Conservation (phyloP, 2,797 vertebrate species). For the Xenopus petersii region DNA sequence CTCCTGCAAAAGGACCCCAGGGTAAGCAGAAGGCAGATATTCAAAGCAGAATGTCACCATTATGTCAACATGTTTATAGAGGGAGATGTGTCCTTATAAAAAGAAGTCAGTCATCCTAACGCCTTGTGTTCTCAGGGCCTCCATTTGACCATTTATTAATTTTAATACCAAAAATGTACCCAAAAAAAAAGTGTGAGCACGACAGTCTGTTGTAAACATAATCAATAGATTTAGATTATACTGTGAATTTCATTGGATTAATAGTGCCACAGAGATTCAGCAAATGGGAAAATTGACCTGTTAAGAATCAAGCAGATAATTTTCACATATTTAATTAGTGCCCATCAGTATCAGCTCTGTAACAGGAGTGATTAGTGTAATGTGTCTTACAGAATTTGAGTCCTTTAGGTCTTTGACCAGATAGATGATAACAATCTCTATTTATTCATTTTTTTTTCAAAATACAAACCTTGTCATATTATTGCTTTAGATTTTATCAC, state of each 20-base stretch:
- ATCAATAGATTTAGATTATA: not conserved
- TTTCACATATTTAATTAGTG: not conserved
- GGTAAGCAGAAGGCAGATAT: slow-evolving; percentile 68
- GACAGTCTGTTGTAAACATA: too few relatives aligned
- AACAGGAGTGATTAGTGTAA: not conserved
- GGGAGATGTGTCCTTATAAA: slow-evolving; percentile 37
- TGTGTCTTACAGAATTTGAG: not conserved
- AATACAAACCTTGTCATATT: too few relatives aligned
- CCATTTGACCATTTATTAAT: not conserved
- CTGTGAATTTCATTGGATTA: not conserved
- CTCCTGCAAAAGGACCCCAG: slow-evolving; percentile 95
- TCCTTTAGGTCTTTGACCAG: too few relatives aligned
- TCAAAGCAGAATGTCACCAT: slow-evolving; percentile 33
- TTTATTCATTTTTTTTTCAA: too few relatives aligned
- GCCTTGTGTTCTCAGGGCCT: not conserved
- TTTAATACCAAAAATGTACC: too few relatives aligned
- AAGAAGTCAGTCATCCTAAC: slow-evolving; percentile 30
- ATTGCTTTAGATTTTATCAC: too few relatives aligned
- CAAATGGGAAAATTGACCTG: not conserved
- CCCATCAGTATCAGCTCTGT: not conserved
- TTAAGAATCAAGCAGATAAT: not conserved
- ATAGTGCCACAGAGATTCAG: not conserved
- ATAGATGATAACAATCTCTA: too few relatives aligned
- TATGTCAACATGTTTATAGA: slow-evolving; percentile 44
- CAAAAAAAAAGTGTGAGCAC: too few relatives aligned